These are phyloP conservation scores for Poeciliopsis occidentalis DNA, from an alignment of 2,113 vertebrate genomes.

Conservation along the genomic window DNA sequence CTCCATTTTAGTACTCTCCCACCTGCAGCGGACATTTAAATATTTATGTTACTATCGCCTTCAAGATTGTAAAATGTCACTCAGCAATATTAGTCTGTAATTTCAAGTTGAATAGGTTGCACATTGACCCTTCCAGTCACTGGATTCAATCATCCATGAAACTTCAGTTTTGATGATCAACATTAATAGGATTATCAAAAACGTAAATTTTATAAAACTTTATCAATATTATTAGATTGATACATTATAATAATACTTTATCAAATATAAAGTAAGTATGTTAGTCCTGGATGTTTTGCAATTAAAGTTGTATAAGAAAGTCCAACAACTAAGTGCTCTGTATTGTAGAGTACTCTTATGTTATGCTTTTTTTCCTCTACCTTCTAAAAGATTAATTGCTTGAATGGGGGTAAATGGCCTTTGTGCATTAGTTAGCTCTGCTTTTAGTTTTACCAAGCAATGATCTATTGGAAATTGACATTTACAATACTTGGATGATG, in stretches of 20 bases:
- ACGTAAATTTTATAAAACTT: not conserved
- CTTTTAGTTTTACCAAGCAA: not conserved
- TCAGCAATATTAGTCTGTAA: not conserved
- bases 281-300: not conserved
- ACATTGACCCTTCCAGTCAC: not conserved
- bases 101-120: not conserved
- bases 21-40: not conserved
- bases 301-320: not conserved
- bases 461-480: not conserved
- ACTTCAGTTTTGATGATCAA: not conserved
- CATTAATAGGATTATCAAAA: not conserved
- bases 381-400: slow-evolving; percentile 27
- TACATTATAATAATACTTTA: too few relatives aligned
- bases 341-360: slow-evolving; percentile 9
- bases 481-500: not conserved
- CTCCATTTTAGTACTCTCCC: not conserved
- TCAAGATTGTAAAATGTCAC: not conserved
- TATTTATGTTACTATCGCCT: not conserved
- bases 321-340: slow-evolving; percentile 11
- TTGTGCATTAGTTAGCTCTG: not conserved
- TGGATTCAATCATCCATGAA: not conserved
- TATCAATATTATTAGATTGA: too few relatives aligned
- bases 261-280: too few relatives aligned
- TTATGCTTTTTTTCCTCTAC: not conserved
- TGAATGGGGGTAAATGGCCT: not conserved